These are phyloP conservation scores for Trinectes maculatus DNA, from an alignment of 2,113 vertebrate species.

Conservation along the genomic window DNA sequence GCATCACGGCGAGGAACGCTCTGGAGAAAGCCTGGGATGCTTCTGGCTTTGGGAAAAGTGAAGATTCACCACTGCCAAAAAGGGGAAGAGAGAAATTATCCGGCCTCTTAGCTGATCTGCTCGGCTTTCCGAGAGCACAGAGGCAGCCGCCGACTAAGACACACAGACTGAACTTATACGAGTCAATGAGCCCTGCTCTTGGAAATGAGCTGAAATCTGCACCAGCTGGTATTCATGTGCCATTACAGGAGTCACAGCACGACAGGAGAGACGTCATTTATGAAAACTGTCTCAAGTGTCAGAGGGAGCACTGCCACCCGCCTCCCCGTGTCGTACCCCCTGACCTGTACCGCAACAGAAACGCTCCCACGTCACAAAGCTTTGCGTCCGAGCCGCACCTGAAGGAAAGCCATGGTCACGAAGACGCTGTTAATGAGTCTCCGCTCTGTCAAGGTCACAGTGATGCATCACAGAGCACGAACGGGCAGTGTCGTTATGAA, in stretches of 20 bases:
- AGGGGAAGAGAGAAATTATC: slow-evolving; percentile 53
- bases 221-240: neutral
- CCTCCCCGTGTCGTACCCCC: slow-evolving; percentile 18
- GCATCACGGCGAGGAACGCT: slow-evolving; percentile 1
- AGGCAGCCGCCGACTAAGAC: slow-evolving; percentile 22
- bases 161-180: slow-evolving; percentile 57
- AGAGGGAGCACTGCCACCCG: slow-evolving; percentile 50
- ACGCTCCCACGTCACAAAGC: neutral
- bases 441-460: neutral
- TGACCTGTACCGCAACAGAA: slow-evolving; percentile 2
- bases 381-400: slow-evolving; percentile 1
- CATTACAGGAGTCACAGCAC: slow-evolving; percentile 7
- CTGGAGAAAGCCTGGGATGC: slow-evolving; percentile 21
- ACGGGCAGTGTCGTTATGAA: slow-evolving; percentile 5
- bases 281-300: slow-evolving; percentile 79
- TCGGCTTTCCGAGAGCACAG: slow-evolving; percentile 47
- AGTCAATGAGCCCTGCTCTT: slow-evolving; percentile 67
- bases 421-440: slow-evolving; percentile 22
- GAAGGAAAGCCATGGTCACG: slow-evolving; percentile 23
- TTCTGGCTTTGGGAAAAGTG: slow-evolving; percentile 6
- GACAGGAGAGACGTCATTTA: slow-evolving; percentile 59
- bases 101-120: slow-evolving; percentile 64
- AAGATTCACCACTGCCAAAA: slow-evolving; percentile 17
- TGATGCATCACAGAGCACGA: slow-evolving; percentile 7
- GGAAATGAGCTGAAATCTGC: slow-evolving; percentile 35